These are phyloP conservation scores for Drosophila setifemur DNA, from an alignment of 1,140 invertebrate species.

Conservation along the genomic window DNA sequence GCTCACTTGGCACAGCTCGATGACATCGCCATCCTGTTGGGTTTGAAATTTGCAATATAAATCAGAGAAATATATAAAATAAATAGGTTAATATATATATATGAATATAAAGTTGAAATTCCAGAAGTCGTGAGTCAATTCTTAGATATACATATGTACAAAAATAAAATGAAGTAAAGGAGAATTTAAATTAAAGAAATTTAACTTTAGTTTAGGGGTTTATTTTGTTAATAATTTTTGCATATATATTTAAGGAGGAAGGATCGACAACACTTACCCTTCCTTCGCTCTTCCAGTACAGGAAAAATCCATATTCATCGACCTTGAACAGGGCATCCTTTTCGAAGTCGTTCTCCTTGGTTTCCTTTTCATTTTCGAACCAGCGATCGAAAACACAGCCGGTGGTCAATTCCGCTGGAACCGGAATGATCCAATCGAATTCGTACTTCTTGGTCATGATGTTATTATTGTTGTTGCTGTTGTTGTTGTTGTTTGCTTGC, in stretches of 20 bases:
- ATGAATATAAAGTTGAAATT: too few species aligned
- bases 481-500: not conserved
- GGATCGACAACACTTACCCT: slow-evolving; percentile 86
- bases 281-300: slow-evolving; percentile 99
- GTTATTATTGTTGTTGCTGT: not conserved
- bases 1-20: slow-evolving; percentile 98
- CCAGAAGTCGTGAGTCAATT: too few species aligned
- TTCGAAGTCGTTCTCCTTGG: slow-evolving; percentile 88
- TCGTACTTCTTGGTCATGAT: slow-evolving; percentile 98
- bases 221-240: too few species aligned
- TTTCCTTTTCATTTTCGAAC: slow-evolving; percentile 97
- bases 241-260: too few species aligned
- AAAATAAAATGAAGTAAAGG: too few species aligned
- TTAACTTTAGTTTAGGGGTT: too few species aligned
- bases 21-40: slow-evolving; percentile 95
- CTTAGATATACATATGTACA: too few species aligned
- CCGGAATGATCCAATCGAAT: slow-evolving; percentile 98
- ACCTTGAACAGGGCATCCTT: slow-evolving; percentile 95
- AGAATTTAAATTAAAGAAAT: too few species aligned
- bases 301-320: slow-evolving; percentile 99
- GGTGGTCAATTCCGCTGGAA: slow-evolving; percentile 92
- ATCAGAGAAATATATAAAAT: too few species aligned
- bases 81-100: too few species aligned
- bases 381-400: slow-evolving; percentile 95
- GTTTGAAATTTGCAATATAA: too few species aligned